Evolutionary conservation across 2,888 invertebrate genomes (phyloP).

Genomic region (Augiades crinisus): DNA sequence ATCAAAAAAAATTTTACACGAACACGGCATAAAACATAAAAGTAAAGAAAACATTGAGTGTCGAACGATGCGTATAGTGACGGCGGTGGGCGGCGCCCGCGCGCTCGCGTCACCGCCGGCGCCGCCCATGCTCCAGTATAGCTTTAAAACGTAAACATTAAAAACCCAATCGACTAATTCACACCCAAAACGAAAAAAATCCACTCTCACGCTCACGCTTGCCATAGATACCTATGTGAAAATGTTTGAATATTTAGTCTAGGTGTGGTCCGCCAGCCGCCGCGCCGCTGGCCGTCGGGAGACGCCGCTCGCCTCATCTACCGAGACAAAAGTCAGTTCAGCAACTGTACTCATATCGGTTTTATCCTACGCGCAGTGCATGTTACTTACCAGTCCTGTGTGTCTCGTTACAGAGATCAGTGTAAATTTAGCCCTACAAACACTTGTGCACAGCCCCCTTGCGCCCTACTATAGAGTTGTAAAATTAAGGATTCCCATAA

Average conservation of each 20-base stretch:
- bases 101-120: constrained; percentile 48
- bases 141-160: constrained; percentile 80
- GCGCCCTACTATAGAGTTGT: not conserved
- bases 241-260: constrained; percentile 79
- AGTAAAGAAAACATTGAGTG: constrained; percentile 76
- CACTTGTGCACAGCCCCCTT: constrained; percentile 9
- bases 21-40: constrained; percentile 80
- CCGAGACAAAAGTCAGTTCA: constrained; percentile 81
- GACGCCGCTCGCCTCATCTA: constrained; percentile 78
- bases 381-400: constrained; percentile 35
- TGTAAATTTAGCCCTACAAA: constrained; percentile 3
- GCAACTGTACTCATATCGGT: constrained; percentile 42
- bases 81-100: constrained; percentile 73
- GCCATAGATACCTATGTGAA: constrained; percentile 82
- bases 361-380: constrained; percentile 36
- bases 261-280: constrained; percentile 76
- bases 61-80: constrained; percentile 74
- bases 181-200: constrained; percentile 81
- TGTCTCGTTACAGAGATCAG: not conserved
- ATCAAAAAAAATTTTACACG: constrained; percentile 80
- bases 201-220: constrained; percentile 82
- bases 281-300: constrained; percentile 69
- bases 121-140: constrained; percentile 75
- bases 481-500: not conserved
- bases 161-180: constrained; percentile 82